phyloP scores from a whole-genome alignment of 2,888 invertebrate genomes.

The Punctoribates punctum region DNA sequence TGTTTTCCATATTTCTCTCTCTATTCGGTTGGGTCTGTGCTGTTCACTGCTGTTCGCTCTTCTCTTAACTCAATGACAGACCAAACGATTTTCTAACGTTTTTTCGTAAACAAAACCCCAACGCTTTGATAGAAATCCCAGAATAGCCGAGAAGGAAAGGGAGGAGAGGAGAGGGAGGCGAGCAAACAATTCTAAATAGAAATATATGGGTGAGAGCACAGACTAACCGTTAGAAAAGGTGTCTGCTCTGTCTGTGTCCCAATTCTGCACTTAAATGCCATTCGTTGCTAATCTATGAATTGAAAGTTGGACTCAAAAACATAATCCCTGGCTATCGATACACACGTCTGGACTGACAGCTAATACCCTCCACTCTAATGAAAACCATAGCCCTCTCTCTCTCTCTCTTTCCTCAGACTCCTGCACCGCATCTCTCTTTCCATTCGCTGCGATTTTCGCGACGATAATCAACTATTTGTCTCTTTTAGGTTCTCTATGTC shows the following conservation, averaged over 20 bases:
- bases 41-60: background rate
- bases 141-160: background rate
- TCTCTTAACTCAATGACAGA: background rate
- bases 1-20: background rate
- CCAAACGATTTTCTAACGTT: background rate
- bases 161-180: constrained; percentile 1
- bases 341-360: background rate
- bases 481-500: background rate
- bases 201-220: background rate
- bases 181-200: background rate
- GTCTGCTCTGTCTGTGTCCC: constrained; percentile 19
- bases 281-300: background rate
- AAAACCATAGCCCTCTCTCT: background rate
- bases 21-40: background rate
- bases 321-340: constrained; percentile 2
- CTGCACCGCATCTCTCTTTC: background rate
- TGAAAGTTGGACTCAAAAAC: background rate
- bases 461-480: background rate
- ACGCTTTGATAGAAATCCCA: background rate
- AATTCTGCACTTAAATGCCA: background rate
- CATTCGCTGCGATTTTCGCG: background rate
- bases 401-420: background rate
- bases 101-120: constrained; percentile 14
- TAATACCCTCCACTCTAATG: constrained; percentile 5
- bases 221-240: constrained; percentile 4